These are phyloP conservation scores for Formica selysi DNA, from an alignment of 1,140 invertebrate species.

Conservation along the genomic window DNA sequence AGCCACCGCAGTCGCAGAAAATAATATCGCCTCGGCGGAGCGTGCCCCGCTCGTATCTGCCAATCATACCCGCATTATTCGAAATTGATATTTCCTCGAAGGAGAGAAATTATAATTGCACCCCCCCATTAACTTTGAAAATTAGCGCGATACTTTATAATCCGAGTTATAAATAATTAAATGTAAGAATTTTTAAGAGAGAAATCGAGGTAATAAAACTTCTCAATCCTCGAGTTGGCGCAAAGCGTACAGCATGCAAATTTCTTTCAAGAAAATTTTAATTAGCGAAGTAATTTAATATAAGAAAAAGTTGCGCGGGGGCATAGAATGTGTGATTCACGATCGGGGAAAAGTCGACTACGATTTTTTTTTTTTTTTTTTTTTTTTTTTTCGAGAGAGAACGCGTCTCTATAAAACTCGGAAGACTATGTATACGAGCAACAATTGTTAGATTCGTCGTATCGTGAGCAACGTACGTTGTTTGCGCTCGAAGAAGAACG, in stretches of 20 bases:
- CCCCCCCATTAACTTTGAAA: not conserved
- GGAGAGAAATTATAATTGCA: not conserved
- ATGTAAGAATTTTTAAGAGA: not conserved
- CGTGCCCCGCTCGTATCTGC: not conserved
- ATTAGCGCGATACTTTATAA: not conserved
- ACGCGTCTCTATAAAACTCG: not conserved
- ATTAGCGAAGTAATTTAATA: constrained; percentile 14
- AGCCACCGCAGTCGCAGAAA: constrained; percentile 27
- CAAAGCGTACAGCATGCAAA: not conserved
- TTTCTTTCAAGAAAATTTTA: not conserved
- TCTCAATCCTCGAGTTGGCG: not conserved
- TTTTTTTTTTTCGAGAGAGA: too few species aligned
- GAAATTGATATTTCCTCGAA: not conserved
- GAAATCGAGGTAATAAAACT: constrained; percentile 19
- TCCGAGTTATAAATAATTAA: not conserved
- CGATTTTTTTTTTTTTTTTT: not conserved
- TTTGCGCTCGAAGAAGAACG: constrained; percentile 56
- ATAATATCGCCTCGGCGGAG: constrained; percentile 10
- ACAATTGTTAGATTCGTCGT: constrained; percentile 21
- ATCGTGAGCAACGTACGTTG: constrained; percentile 33
- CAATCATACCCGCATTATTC: not conserved
- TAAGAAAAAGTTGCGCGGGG: not conserved
- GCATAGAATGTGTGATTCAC: not conserved
- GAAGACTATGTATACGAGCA: not conserved
- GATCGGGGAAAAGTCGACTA: not conserved